phyloP scores from a whole-genome alignment of 2,797 vertebrate species.

The Phylloscopus collybita region DNA sequence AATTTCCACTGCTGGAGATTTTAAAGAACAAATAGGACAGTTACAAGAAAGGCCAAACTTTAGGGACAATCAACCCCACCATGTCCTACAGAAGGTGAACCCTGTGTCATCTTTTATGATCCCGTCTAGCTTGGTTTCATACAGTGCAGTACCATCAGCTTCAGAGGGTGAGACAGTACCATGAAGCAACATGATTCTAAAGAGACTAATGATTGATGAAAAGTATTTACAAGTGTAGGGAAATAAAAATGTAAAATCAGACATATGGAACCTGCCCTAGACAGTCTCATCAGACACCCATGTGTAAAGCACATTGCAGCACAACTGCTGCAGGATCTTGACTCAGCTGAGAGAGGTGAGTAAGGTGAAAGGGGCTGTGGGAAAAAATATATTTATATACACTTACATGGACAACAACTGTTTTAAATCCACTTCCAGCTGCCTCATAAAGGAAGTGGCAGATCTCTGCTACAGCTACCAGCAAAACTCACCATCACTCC shows the following conservation, averaged over 20 bases:
- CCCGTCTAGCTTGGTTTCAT: neutral
- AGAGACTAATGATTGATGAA: neutral
- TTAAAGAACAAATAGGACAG: neutral
- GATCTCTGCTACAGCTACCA: neutral
- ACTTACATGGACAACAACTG: neutral
- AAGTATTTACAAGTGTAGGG: neutral
- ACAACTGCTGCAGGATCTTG: neutral
- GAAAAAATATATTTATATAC: neutral
- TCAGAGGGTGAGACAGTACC: neutral
- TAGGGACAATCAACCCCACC: neutral
- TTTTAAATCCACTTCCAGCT: neutral
- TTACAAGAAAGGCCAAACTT: neutral
- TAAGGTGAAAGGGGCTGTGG: neutral
- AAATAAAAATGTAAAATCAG: neutral
- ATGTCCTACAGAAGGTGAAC: neutral
- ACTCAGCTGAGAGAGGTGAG: neutral
- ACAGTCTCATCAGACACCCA: neutral
- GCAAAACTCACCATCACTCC: neutral
- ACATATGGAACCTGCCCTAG: neutral
- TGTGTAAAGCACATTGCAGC: neutral
- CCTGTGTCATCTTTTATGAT: neutral
- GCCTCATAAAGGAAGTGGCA: neutral
- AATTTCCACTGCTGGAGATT: neutral
- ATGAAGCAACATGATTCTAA: neutral
- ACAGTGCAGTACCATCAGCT: neutral